These are phyloP conservation scores for Dorcus hopei DNA, from an alignment of 2,888 invertebrate genomes.

Conservation along the genomic window DNA sequence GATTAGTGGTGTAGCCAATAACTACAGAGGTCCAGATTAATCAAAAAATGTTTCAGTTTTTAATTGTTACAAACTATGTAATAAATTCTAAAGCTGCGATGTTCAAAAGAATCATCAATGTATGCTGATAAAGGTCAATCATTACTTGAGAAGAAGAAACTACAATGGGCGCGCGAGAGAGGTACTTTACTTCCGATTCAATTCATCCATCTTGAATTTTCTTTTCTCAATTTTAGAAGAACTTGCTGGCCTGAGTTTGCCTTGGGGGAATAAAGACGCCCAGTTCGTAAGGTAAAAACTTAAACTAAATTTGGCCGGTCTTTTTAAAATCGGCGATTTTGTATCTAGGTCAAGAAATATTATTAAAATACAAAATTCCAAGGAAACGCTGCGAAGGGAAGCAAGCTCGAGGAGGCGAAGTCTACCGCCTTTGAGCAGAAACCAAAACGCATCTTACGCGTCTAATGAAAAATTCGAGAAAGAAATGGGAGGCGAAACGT, in stretches of 20 bases:
- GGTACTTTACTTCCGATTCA: constrained; percentile 54
- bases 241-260: constrained; percentile 72
- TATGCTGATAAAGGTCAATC: constrained; percentile 45
- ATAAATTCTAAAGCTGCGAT: constrained; percentile 19
- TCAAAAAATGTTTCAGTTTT: constrained; percentile 27
- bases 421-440: constrained; percentile 46
- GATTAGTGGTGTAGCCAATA: background rate
- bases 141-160: constrained; percentile 81
- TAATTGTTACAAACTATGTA: constrained; percentile 24
- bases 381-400: constrained; percentile 32
- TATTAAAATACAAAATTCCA: constrained; percentile 30
- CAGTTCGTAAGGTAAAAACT: constrained; percentile 21
- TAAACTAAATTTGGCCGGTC: constrained; percentile 14
- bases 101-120: constrained; percentile 18
- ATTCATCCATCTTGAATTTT: background rate
- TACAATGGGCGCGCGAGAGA: constrained; percentile 91
- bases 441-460: constrained; percentile 36
- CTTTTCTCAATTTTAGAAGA: constrained; percentile 63
- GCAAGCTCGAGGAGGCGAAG: constrained; percentile 35
- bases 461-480: constrained; percentile 47
- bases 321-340: constrained; percentile 6
- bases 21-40: constrained; percentile 3
- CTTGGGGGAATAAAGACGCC: constrained; percentile 58
- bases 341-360: constrained; percentile 34
- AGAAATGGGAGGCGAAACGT: constrained; percentile 68